phyloP scores from a whole-genome alignment of 2,797 vertebrate genomes.

The Mormyrops boulengeri region DNA sequence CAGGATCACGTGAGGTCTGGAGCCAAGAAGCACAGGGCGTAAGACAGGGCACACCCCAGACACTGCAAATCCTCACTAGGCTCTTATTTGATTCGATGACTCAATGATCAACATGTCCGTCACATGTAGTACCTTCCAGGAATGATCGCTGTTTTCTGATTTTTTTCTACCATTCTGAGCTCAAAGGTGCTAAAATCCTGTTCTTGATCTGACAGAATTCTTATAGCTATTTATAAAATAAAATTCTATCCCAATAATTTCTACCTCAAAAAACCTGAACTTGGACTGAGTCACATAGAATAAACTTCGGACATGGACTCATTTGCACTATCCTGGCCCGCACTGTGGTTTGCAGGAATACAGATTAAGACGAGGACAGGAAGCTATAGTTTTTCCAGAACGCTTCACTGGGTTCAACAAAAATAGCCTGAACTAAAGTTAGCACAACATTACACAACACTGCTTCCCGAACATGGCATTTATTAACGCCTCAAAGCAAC shows the following conservation, averaged over 20 bases:
- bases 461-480: background rate
- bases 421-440: slow-evolving; percentile 32
- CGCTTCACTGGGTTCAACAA: slow-evolving; percentile 22
- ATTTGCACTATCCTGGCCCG: background rate
- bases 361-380: slow-evolving; percentile 1
- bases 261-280: background rate
- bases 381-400: slow-evolving; percentile 24
- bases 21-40: background rate
- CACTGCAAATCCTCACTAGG: background rate
- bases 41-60: background rate
- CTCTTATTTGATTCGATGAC: background rate
- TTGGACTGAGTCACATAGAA: background rate
- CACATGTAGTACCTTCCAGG: background rate
- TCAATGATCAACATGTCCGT: background rate
- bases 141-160: background rate
- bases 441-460: slow-evolving; percentile 9
- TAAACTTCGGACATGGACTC: background rate
- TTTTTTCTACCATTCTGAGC: background rate
- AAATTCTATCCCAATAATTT: background rate
- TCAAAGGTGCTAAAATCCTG: background rate
- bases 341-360: background rate
- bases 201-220: background rate
- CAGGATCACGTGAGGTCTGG: background rate
- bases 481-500: slow-evolving; percentile 3
- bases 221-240: background rate